Base-by-base conservation (phyloP, 2,888 invertebrate genomes). In the Drosophila cognata region DNA sequence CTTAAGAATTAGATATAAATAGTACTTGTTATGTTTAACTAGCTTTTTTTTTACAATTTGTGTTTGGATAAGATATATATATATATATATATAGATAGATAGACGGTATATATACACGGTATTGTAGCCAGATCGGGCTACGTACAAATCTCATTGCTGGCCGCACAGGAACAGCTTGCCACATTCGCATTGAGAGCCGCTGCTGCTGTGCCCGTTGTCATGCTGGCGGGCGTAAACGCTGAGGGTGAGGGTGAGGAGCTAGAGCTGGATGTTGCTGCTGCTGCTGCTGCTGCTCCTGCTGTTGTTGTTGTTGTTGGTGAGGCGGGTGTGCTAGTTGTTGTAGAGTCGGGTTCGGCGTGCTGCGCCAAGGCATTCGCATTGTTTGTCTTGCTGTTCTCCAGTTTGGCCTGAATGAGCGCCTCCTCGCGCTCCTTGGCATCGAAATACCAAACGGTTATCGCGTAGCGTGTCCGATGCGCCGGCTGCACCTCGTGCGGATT, bases 401-500 rank as follows among this genome's bases (percentile, higher is more conserved):
- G 35, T 29, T 82, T 89, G 36, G 79, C 89, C 13, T 92, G 90
- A 83, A 90, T 91, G 18, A 93, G 76, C 48, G 97, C 97, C 89
- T 95, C 95, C 91, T 96, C 96, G 83, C 97, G 94, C 93, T 98
- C 98, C 74, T 95, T 95, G 0, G 96, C 95, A 93, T 98, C 98
- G 90, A 97, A 97, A 93, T 98, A 98, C 98, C 98, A 98, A 68
- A 98, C 94, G 33, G 98, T 98, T 74, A 98, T 98, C 50, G 98
- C 98, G 92, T 98, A 98, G 92, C 98, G 95, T 16, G 98, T 98
- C 90, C 95, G 95, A 92, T 95, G 97, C 0, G 99, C 96, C 2
- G 99, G 98, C 92, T 98, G 97, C 1, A 99, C 99, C 94, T 99
- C 99, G 92, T 99, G 99, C 0, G 99, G 99, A 94, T 99, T 99